Conservation (phyloP, 1,140 invertebrate genomes). For the Coenobita brevimanus region DNA sequence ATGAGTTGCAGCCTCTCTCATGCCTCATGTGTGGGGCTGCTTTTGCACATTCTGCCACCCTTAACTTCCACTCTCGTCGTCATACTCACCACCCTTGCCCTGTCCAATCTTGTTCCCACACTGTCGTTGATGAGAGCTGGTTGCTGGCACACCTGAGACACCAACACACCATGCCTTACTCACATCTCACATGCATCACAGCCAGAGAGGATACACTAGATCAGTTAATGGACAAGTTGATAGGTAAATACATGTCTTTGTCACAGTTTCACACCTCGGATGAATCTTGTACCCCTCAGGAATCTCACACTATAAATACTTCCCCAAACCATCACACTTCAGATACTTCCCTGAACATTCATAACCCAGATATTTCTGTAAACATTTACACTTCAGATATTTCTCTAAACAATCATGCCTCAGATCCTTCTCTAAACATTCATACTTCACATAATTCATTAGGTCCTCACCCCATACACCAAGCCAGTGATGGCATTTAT, state of each 20-base stretch:
- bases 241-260: slow-evolving; percentile 21
- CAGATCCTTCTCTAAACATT: no score
- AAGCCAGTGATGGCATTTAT: no score
- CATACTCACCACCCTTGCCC: slow-evolving; percentile 35
- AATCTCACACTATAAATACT: no score
- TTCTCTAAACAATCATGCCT: no score
- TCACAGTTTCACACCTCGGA: neutral
- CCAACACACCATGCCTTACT: neutral
- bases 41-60: neutral
- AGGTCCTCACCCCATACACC: no score
- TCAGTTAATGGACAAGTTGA: slow-evolving; percentile 22
- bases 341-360: no score
- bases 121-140: slow-evolving; percentile 50
- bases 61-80: slow-evolving; percentile 25
- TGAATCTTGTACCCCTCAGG: no score
- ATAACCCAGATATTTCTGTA: no score
- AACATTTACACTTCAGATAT: no score
- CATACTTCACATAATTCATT: no score
- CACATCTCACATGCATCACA: neutral
- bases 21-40: slow-evolving; percentile 32
- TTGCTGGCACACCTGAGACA: slow-evolving; percentile 32
- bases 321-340: no score
- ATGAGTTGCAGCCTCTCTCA: slow-evolving; percentile 6
- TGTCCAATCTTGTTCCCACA: slow-evolving; percentile 2
- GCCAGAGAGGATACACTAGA: slow-evolving; percentile 1